These are phyloP conservation scores for Drosophila picticornis DNA, from an alignment of 2,888 invertebrate genomes.

Conservation along the genomic window DNA sequence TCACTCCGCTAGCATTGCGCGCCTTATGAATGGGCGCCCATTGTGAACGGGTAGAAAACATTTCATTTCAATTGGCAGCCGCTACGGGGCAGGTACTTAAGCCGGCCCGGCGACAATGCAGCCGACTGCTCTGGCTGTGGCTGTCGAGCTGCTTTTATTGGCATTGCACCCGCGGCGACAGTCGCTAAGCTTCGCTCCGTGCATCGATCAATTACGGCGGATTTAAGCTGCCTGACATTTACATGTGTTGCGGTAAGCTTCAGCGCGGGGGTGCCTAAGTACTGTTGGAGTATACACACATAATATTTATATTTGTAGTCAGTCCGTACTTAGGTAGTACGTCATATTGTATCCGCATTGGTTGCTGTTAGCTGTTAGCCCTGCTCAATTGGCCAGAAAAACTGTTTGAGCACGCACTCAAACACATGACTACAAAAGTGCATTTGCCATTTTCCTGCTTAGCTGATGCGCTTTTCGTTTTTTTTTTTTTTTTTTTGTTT, in stretches of 20 bases:
- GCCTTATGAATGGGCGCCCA: conserved; percentile 71
- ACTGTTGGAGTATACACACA: not conserved
- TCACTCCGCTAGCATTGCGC: conserved; percentile 52
- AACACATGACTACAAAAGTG: conserved; percentile 74
- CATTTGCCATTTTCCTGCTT: conserved; percentile 48
- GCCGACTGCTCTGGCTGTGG: conserved; percentile 19
- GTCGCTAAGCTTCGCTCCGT: conserved; percentile 73
- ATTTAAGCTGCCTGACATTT: conserved; percentile 69
- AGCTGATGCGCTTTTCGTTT: conserved; percentile 38
- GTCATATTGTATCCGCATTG: conserved; percentile 39
- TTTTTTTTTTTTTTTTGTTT: conserved; percentile 13
- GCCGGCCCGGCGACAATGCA: conserved; percentile 60
- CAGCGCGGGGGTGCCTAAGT: conserved; percentile 46
- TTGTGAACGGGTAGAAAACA: conserved; percentile 50
- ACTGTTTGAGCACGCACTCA: conserved; percentile 72
- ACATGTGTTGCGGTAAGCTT: conserved; percentile 78
- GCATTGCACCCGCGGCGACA: conserved; percentile 78
- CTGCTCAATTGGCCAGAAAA: conserved; percentile 76
- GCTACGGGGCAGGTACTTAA: conserved; percentile 74
- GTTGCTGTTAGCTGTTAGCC: conserved; percentile 34
- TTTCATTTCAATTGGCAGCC: conserved; percentile 46
- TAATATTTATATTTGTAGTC: conserved; percentile 2
- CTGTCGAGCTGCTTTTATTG: conserved; percentile 55
- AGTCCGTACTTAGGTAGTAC: not conserved
- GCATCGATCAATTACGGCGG: conserved; percentile 78